Evolutionary conservation across 2,797 vertebrate species (phyloP).

Genomic region (Tinamus major): DNA sequence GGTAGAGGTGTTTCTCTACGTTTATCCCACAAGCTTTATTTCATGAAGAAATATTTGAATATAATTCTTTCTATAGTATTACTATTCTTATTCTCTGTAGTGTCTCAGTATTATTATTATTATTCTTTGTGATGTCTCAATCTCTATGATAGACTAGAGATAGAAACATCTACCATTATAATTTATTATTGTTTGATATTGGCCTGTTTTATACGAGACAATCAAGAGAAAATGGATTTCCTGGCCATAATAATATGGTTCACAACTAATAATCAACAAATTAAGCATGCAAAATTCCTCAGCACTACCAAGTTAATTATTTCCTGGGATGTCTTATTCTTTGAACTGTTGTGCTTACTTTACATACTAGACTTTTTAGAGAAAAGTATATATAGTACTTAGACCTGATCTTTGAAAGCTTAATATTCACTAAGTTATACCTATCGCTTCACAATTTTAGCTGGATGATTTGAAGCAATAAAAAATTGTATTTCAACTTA

Average conservation of each 20-base stretch:
- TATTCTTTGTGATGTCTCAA: not conserved
- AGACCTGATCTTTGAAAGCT: not conserved
- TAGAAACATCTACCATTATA: not conserved
- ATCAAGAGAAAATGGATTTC: not conserved
- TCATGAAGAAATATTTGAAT: not conserved
- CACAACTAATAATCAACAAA: not conserved
- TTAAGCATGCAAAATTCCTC: not conserved
- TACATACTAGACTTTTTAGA: not conserved
- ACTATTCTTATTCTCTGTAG: not conserved
- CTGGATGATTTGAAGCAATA: not conserved
- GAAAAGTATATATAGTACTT: not conserved
- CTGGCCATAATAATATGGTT: not conserved
- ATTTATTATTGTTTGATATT: not conserved
- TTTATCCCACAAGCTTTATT: not conserved
- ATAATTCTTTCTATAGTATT: not conserved
- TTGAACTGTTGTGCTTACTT: not conserved
- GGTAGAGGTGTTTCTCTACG: not conserved
- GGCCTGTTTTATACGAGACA: not conserved
- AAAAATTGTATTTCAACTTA: not conserved
- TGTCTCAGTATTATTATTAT: not conserved
- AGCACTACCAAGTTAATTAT: not conserved
- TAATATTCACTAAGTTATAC: not conserved
- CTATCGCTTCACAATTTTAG: not conserved
- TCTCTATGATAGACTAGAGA: not conserved
- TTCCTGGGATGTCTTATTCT: not conserved